Base-by-base conservation (phyloP, 2,797 vertebrate species). In the Muscicapa comitata region DNA sequence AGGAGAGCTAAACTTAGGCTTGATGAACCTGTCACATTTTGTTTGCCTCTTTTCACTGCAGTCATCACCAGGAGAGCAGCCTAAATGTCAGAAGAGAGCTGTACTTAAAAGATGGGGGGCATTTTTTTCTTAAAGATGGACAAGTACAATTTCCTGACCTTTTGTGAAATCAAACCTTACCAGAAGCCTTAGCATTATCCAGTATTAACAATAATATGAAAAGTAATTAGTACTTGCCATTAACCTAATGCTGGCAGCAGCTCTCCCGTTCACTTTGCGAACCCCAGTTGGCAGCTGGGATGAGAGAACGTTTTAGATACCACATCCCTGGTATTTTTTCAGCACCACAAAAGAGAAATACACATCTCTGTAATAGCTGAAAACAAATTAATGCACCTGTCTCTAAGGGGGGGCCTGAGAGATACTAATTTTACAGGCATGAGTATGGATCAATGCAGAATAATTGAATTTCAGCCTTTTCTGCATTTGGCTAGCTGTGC, bases 381-480 rank as follows among this genome's bases (percentile, higher is more conserved):
- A 88, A 90, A 80, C 33, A 80, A 77, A 68, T 78, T 79, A 91
- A 85, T 58, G 84, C 72, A 88, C 75, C 85, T 91, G 61, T 57
- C 35, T 92, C 72, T 86, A 75, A 75, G 54, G 37, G 57, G 33
- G 37, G 21, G 5, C 3, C 54, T 54, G 40, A 74, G 51, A 85
- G 43, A 45, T 67, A 73, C 31, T 61, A 40, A 62, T 96, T 90
- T 80, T 88, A 53, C 66, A 70, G 75, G 13, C 86, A 47, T 50
- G 42, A 47, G 53, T 62, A 42, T 86, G 51, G 53, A 80, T 90
- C 81, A 81, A n/a, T 72, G 58, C 51, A 70, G 61, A 63, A 68
- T 70, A 83, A 94, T 55, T 90, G 61, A 80, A 54, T 92, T 83
- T 75, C 67, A 93, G 43, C 66, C 51, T 90, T 85, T 82, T 94